A percentile compares a stretch with the other conserved stretches of the same genome.
Evolutionary conservation across 2,113 vertebrate genomes (phyloP).

Genomic region (Bothrops jararaca): DNA sequence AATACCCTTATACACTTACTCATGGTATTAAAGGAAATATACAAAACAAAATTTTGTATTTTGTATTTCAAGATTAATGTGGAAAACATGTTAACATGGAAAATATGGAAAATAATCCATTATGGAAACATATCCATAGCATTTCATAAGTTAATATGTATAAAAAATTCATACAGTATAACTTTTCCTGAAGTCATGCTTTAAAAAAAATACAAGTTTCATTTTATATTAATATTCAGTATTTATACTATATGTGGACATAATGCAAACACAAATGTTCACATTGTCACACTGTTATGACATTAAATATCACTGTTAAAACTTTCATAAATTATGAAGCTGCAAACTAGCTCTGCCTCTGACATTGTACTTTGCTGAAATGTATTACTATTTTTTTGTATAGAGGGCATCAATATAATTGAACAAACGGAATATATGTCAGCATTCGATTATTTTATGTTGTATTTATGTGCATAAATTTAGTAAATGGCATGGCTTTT

Average conservation of each 20-base stretch:
- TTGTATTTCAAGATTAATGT: slow-evolving; percentile 50
- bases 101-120: slow-evolving; percentile 53
- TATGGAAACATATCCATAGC: slow-evolving; percentile 52
- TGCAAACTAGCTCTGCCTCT: slow-evolving; percentile 74
- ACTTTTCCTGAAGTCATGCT: slow-evolving; percentile 51
- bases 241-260: slow-evolving; percentile 74
- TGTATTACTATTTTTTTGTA: slow-evolving; percentile 74
- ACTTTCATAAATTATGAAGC: slow-evolving; percentile 77
- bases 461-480: slow-evolving; percentile 73
- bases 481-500: slow-evolving; percentile 54
- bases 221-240: slow-evolving; percentile 74
- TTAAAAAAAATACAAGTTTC: slow-evolving; percentile 64
- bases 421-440: slow-evolving; percentile 71
- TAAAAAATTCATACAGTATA: slow-evolving; percentile 51
- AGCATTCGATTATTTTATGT: slow-evolving; percentile 66
- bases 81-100: slow-evolving; percentile 39
- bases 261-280: slow-evolving; percentile 74
- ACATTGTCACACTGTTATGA: slow-evolving; percentile 80
- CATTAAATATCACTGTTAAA: slow-evolving; percentile 75
- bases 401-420: slow-evolving; percentile 63
- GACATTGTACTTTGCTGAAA: slow-evolving; percentile 71
- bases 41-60: slow-evolving; percentile 38
- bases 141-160: slow-evolving; percentile 53
- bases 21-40: slow-evolving; percentile 29
- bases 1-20: neutral